Conservation (phyloP, 53 echinoderm and acorn worm species). For the Apostichopus leukothele region DNA sequence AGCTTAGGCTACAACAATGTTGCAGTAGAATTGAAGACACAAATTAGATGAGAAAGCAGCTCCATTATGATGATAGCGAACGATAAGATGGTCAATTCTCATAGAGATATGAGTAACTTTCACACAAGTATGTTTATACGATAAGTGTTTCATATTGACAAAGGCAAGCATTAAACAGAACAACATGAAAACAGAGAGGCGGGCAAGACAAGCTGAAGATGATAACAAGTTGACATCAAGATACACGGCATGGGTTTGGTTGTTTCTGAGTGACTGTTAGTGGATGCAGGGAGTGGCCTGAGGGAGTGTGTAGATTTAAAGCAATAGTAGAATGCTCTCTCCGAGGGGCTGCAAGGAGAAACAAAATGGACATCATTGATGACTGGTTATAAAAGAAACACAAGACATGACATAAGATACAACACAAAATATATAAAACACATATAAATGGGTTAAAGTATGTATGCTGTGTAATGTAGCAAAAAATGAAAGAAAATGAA, state of each 20-base stretch:
- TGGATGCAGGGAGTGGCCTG: neutral
- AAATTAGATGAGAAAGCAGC: no score
- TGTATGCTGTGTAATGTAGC: no score
- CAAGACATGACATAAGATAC: no score
- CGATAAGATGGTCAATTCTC: no score
- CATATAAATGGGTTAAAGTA: no score
- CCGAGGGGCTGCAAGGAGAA: neutral
- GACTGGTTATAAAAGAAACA: no score
- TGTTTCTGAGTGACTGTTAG: conserved; percentile 10
- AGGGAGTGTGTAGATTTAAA: neutral
- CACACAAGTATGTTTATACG: neutral
- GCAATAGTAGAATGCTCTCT: neutral
- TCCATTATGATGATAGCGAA: no score
- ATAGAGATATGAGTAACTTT: no score
- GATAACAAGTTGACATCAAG: neutral
- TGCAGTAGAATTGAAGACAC: no score
- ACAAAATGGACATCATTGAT: neutral
- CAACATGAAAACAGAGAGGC: conserved; percentile 1
- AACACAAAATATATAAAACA: no score
- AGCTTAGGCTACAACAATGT: no score
- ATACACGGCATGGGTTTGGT: conserved; percentile 5
- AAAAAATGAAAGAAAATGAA: no score
- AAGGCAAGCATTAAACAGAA: neutral
- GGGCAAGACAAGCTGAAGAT: neutral
- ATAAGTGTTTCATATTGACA: neutral